Evolutionary conservation across 2,888 invertebrate genomes (phyloP).

Genomic region (Tenthredo scrophulariae): DNA sequence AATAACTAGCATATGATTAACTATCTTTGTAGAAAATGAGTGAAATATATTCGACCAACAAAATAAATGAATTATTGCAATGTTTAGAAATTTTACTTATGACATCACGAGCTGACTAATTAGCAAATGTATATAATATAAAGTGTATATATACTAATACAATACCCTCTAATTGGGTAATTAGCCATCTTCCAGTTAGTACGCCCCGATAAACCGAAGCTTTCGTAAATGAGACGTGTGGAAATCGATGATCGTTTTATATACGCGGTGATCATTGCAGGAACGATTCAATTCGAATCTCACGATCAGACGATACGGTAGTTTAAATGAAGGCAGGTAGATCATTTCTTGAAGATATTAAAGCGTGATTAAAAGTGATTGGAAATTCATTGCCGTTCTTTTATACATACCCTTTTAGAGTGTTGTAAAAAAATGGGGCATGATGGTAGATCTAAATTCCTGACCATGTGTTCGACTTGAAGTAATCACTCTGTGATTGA

Average conservation of each 20-base stretch:
- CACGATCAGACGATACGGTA: not conserved
- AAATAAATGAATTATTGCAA: not conserved
- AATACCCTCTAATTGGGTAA: not conserved
- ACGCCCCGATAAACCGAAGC: not conserved
- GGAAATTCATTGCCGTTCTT: not conserved
- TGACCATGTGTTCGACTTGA: not conserved
- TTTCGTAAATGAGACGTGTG: not conserved
- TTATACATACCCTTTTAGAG: not conserved
- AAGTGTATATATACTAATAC: not conserved
- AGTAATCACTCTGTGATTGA: not conserved
- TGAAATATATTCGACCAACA: not conserved
- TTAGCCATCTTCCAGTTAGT: not conserved
- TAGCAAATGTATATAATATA: not conserved
- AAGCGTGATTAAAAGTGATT: not conserved
- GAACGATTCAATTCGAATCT: constrained; percentile 1
- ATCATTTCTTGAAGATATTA: constrained; percentile 6
- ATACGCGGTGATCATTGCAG: not conserved
- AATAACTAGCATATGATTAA: not conserved
- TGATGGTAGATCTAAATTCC: not conserved
- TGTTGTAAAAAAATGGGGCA: not conserved
- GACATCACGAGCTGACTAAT: not conserved
- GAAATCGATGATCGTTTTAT: not conserved
- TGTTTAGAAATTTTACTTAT: not conserved
- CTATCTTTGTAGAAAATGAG: not conserved
- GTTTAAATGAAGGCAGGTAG: not conserved